These are phyloP conservation scores for Nomada flava DNA, from an alignment of 2,888 invertebrate species.

Conservation along the genomic window DNA sequence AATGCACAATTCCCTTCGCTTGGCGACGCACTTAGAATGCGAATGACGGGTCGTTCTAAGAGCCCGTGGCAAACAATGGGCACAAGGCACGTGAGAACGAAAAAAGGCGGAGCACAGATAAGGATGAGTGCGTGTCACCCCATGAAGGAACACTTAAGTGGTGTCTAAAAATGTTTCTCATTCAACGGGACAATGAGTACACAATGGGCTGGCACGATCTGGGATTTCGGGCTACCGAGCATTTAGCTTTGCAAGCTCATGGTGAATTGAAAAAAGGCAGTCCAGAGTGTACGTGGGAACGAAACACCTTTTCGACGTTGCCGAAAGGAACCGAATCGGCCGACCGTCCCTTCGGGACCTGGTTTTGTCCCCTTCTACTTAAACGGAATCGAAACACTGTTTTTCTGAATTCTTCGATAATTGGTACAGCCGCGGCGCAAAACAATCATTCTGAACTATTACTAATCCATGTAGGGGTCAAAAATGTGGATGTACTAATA, in stretches of 20 bases:
- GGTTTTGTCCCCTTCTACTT: slow-evolving; percentile 30
- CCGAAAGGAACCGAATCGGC: slow-evolving; percentile 59
- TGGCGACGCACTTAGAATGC: slow-evolving; percentile 57
- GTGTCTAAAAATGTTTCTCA: slow-evolving; percentile 79
- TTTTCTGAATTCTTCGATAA: no score
- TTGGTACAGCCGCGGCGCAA: no score
- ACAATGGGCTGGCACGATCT: slow-evolving; percentile 75
- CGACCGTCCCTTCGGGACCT: slow-evolving; percentile 52
- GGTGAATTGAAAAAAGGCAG: slow-evolving; percentile 78
- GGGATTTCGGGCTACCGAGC: slow-evolving; percentile 72
- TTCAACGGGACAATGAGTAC: slow-evolving; percentile 76
- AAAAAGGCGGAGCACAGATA: slow-evolving; percentile 40
- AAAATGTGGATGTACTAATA: no score
- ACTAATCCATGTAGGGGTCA: no score
- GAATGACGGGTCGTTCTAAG: slow-evolving; percentile 72
- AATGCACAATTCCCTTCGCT: neutral
- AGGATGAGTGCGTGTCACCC: slow-evolving; percentile 76
- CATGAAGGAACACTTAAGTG: slow-evolving; percentile 73
- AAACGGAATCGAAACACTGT: neutral
- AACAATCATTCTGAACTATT: no score
- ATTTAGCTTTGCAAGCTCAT: slow-evolving; percentile 79
- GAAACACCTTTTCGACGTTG: slow-evolving; percentile 70
- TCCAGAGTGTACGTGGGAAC: slow-evolving; percentile 76
- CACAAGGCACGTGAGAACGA: slow-evolving; percentile 58
- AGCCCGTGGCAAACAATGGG: slow-evolving; percentile 68